Evolutionary conservation across 2,888 invertebrate species (phyloP).

Genomic region (Nowickia ferox): DNA sequence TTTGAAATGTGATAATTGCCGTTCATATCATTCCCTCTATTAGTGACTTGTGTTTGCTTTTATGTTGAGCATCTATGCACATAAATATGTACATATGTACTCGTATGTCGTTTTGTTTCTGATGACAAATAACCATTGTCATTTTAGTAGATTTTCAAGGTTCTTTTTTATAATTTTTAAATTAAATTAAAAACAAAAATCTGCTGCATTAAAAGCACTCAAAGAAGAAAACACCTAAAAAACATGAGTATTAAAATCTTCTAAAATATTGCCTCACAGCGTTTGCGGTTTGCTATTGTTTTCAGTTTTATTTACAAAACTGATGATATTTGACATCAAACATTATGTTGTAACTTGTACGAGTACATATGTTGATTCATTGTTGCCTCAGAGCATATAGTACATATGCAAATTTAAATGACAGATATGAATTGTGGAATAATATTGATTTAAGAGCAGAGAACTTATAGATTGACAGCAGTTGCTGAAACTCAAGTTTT

Average conservation of each 20-base stretch:
- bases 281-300: constrained; percentile 61
- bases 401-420: constrained; percentile 5
- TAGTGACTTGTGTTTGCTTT: constrained; percentile 12
- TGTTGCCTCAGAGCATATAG: constrained; percentile 1
- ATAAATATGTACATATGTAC: neutral
- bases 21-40: constrained; percentile 35
- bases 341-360: constrained; percentile 41
- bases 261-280: constrained; percentile 62
- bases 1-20: constrained; percentile 71
- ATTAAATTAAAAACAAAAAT: constrained; percentile 48
- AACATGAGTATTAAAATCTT: constrained; percentile 8
- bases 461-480: too few relatives aligned
- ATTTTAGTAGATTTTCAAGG: constrained; percentile 68
- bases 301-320: constrained; percentile 36
- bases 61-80: constrained; percentile 43
- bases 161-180: constrained; percentile 55
- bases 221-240: constrained; percentile 18
- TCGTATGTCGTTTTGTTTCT: neutral
- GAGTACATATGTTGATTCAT: too few relatives aligned
- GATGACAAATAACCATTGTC: constrained; percentile 29
- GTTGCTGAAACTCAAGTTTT: too few relatives aligned
- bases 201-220: constrained; percentile 38
- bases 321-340: constrained; percentile 52
- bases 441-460: too few relatives aligned
- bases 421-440: neutral